Evolutionary conservation across 1,140 invertebrate genomes (phyloP).

Genomic region (Aphelinus certus): DNA sequence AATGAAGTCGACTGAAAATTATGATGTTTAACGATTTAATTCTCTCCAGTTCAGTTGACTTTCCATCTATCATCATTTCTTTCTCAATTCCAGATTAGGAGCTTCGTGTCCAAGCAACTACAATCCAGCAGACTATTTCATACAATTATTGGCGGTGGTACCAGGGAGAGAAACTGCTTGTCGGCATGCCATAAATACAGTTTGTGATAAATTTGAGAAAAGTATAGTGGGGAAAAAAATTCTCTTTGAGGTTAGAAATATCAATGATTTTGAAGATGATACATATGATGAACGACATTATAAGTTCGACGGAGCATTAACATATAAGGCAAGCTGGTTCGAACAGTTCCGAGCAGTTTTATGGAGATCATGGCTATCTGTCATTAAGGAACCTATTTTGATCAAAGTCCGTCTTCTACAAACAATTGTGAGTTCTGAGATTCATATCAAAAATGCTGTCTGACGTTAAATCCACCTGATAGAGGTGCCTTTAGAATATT

Average conservation of each 20-base stretch:
- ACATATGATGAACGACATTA: slow-evolving; percentile 23
- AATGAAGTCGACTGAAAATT: too few species aligned
- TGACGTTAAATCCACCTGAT: not conserved
- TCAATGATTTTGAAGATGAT: slow-evolving; percentile 53
- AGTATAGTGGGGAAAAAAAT: slow-evolving; percentile 72
- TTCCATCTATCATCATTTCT: too few species aligned
- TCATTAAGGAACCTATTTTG: slow-evolving; percentile 89
- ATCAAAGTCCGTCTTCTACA: slow-evolving; percentile 90
- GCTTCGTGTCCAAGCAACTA: slow-evolving; percentile 86
- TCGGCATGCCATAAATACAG: slow-evolving; percentile 76
- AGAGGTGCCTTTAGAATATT: slow-evolving; percentile 1
- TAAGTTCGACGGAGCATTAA: not conserved
- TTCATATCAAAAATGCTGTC: not conserved
- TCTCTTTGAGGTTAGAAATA: slow-evolving; percentile 65
- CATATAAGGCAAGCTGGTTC: slow-evolving; percentile 87
- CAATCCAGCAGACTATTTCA: slow-evolving; percentile 95
- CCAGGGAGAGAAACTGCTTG: slow-evolving; percentile 83
- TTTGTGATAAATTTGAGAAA: slow-evolving; percentile 79
- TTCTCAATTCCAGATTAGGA: slow-evolving; percentile 69
- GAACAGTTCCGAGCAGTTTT: slow-evolving; percentile 88
- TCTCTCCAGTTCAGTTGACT: too few species aligned
- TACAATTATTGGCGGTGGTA: slow-evolving; percentile 88
- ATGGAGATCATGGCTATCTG: slow-evolving; percentile 89
- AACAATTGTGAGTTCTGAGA: slow-evolving; percentile 77
- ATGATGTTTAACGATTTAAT: too few species aligned